These are phyloP conservation scores for Sclerodermus sp. DNA, from an alignment of 2,888 invertebrate species.

Conservation along the genomic window DNA sequence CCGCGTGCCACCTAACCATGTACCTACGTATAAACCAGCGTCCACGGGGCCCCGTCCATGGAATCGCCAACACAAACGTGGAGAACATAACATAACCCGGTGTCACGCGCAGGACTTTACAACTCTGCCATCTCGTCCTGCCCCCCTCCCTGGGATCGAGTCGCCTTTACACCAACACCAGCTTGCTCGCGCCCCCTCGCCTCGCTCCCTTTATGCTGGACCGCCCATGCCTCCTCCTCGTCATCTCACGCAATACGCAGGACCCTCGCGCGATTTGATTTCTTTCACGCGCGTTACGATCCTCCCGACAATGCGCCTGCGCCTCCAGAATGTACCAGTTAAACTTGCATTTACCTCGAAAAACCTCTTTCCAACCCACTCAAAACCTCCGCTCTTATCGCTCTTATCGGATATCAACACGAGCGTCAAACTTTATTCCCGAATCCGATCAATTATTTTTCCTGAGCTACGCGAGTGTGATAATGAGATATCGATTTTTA, in stretches of 20 bases:
- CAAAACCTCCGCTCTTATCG: too few species aligned
- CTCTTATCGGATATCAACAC: too few species aligned
- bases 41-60: slow-evolving; percentile 35
- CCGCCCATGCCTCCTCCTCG: too few species aligned
- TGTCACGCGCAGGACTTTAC: slow-evolving; percentile 57
- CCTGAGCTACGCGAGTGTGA: too few species aligned
- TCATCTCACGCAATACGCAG: slow-evolving; percentile 22
- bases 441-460: too few species aligned
- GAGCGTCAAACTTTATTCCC: too few species aligned
- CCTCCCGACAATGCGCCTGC: neutral
- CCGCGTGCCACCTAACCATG: slow-evolving; percentile 47
- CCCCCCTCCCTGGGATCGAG: slow-evolving; percentile 13
- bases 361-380: too few species aligned
- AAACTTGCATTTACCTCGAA: neutral
- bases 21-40: slow-evolving; percentile 42
- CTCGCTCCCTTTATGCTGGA: slow-evolving; percentile 13
- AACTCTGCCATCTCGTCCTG: slow-evolving; percentile 53
- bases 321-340: neutral
- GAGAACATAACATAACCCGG: slow-evolving; percentile 51
- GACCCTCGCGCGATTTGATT: slow-evolving; percentile 11
- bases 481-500: too few species aligned
- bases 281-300: slow-evolving; percentile 1
- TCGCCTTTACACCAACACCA: neutral
- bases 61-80: slow-evolving; percentile 42
- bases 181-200: slow-evolving; percentile 10